Evolutionary conservation across 2,888 invertebrate species (phyloP), one percentile per base, ranked within the genome.

Genomic region (Parapristionchus giblindavisi): DNA sequence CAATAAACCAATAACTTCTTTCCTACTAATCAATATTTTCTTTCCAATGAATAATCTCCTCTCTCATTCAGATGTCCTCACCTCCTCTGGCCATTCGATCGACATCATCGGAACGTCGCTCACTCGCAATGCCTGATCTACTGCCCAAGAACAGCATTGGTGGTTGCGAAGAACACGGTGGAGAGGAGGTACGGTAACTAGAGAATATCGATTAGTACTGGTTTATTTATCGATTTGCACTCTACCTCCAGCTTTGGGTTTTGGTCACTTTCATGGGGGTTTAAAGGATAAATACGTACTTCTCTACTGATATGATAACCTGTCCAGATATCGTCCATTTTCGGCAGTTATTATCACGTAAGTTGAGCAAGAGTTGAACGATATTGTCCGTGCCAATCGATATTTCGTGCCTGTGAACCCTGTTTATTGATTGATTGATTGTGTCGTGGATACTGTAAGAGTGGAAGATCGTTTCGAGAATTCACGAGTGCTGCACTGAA

Each of bases 301-400:
- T n/a, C n/a, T n/a, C n/a, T n/a, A n/a, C n/a, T n/a, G n/a, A n/a
- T n/a, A n/a, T n/a, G n/a, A n/a, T n/a, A n/a, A n/a, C n/a, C n/a
- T n/a, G 38, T 80, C 48, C 79, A 86, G 86, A 85, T 85, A 61
- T 80, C 84, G 27, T 87, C 87, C 27, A 79, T 87, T 52, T 87
- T 87, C 78, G 85, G 85, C 72, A 87, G 87, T 80, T 87, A 83
- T 76, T 87, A 86, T 56, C 38, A 54, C 79, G 87, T 87, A 82
- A 87, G 87, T 87, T 78, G 40, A 40, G 38, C 17, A 24, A 24
- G 52, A 21, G 52, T 6, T n/a, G 43, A 43, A 43, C 11, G 8
- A 43, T 43, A 43, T 43, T 43, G 43, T 43, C 8, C 43, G 11
- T 8, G 8, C 43, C 43, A 8, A 43, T 43, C 17, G 8, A 17